These are phyloP conservation scores for Pelmatolapia mariae DNA, from an alignment of 2,113 vertebrate species.

Conservation along the genomic window DNA sequence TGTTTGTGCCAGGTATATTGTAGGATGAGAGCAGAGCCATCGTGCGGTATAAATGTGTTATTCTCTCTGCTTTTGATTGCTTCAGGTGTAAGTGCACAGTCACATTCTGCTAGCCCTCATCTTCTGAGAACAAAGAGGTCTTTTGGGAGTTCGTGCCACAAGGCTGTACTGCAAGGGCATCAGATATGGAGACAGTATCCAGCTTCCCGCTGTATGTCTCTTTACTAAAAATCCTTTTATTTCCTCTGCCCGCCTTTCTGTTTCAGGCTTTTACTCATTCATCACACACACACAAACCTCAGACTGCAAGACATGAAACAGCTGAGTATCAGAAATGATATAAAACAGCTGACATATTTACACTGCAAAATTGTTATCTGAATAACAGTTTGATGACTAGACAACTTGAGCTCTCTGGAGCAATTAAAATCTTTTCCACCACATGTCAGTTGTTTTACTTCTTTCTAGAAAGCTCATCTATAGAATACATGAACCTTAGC, in stretches of 20 bases:
- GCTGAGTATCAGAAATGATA: conserved; percentile 11
- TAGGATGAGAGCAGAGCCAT: neutral
- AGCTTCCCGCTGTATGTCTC: conserved; percentile 13
- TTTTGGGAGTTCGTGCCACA: conserved; percentile 48
- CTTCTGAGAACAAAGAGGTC: conserved; percentile 58
- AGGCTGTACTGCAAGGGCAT: conserved; percentile 57
- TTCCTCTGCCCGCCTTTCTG: neutral
- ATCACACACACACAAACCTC: neutral
- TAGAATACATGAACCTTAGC: neutral
- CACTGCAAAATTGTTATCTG: conserved; percentile 13
- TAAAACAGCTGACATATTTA: conserved; percentile 35
- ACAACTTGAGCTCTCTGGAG: conserved; percentile 9
- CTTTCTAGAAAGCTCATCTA: neutral
- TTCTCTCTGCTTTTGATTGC: conserved; percentile 26
- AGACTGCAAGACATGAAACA: conserved; percentile 1
- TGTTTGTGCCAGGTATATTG: neutral
- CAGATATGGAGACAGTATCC: conserved; percentile 15
- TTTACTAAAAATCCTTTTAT: neutral
- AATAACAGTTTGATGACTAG: conserved; percentile 29
- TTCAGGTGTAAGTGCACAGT: conserved; percentile 53
- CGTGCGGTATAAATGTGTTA: conserved; percentile 17
- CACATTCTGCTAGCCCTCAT: conserved; percentile 46
- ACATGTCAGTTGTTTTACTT: neutral
- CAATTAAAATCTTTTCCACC: conserved; percentile 21
- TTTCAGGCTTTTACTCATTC: conserved; percentile 22